A percentile compares a stretch with the other conserved stretches of the same genome.
phyloP scores from a whole-genome alignment of 2,113 vertebrate species.

The Epinephelus cyanopodus region DNA sequence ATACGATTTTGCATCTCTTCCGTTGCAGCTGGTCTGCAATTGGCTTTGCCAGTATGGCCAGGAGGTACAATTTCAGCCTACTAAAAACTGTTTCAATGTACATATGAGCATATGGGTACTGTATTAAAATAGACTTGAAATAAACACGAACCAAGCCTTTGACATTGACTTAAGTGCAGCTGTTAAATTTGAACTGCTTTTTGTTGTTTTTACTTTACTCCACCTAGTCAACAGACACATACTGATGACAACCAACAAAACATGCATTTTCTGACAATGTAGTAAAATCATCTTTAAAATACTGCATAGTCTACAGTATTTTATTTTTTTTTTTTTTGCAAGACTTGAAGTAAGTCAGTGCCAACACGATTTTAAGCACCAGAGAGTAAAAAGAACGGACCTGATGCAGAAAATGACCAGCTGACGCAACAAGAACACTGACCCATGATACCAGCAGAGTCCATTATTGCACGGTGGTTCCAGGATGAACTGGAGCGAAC shows the following conservation, averaged over 20 bases:
- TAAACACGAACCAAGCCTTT: background rate
- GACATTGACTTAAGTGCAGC: background rate
- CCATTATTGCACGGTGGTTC: constrained; percentile 37
- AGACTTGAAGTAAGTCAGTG: background rate
- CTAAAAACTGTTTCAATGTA: background rate
- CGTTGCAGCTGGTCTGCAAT: background rate
- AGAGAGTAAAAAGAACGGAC: constrained; percentile 9
- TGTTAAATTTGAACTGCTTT: background rate
- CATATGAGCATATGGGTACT: background rate
- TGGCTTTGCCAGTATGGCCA: background rate
- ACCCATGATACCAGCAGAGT: constrained; percentile 33
- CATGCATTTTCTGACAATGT: constrained; percentile 23
- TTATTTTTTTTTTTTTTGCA: background rate
- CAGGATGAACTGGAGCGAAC: constrained; percentile 46
- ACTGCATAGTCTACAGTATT: no score
- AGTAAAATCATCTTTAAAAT: background rate
- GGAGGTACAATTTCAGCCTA: background rate
- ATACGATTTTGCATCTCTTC: background rate
- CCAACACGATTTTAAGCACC: background rate
- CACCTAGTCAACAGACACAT: constrained; percentile 14
- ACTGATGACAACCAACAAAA: constrained; percentile 6
- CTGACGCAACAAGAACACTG: constrained; percentile 26
- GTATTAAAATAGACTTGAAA: background rate
- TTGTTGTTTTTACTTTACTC: background rate
- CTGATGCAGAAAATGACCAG: background rate